Base-by-base conservation (phyloP, 1,140 invertebrate genomes). In the Drosophila littoralis region DNA sequence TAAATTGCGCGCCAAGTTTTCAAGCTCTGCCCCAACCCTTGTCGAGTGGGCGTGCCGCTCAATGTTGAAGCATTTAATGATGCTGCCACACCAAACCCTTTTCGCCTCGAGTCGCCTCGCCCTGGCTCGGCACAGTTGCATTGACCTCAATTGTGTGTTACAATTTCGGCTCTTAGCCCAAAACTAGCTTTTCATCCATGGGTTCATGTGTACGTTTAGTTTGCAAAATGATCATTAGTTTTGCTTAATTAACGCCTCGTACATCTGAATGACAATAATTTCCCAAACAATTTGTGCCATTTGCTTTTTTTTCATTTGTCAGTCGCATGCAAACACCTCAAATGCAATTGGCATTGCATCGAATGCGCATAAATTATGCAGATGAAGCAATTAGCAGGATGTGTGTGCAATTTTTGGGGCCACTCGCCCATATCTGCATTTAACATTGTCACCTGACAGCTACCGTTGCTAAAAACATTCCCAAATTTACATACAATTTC, bases 311-410 rank as follows among this genome's bases (percentile, higher is more conserved):
- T 13, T 17, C 43, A 15, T 13, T 22, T 45, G 38, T 12, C 60
- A 51, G 15, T 63, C 36, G 36, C 10, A 38, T 45, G 64, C 57
- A 38, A 68, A 72, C 76, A 89, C 77, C 84, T 89, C 77, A 73
- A 89, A 89, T 89, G 68, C 76, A 88, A 89, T 89, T 69, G 55
- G 46, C 83, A 89, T 88, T 77, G 79, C 76, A 88, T 83, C 54
- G 60, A 66, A 63, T 72, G 63, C 58, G 71, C 69, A 89, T 88
- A 88, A 88, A 88, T 88, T 88, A 88, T 88, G 83, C 77, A 88
- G 88, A 88, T 88, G 72, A 80, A 89, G 84, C 80, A 88, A 88
- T 88, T 88, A 89, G 76, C 73, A 68, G 52, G 12, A 65, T 35
- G 50, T 77, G 46, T 63, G 57, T 60, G 15, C 52, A 46, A 13